A percentile compares a stretch with the other conserved stretches of the same genome.
Conservation (phyloP, 2,797 vertebrate species). For the Phaenicophaeus curvirostris region DNA sequence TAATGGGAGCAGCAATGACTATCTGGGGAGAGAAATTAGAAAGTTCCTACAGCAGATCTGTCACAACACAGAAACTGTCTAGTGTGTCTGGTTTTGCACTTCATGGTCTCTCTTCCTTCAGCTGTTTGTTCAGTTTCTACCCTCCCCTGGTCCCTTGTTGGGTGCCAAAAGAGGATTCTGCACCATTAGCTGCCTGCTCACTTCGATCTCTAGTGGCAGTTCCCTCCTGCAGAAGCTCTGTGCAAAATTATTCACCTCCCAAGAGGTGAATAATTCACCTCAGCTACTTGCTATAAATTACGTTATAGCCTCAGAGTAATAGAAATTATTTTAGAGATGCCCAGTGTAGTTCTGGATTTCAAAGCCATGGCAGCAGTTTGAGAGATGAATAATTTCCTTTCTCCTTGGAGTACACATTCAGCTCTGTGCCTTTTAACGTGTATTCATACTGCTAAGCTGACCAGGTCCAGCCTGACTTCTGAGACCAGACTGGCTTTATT, state of each 20-base stretch:
- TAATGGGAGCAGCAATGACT: not conserved
- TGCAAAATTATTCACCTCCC: not conserved
- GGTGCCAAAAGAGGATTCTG: not conserved
- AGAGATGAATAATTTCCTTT: not conserved
- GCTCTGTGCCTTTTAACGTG: not conserved
- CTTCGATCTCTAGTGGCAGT: not conserved
- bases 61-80: not conserved
- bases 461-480: not conserved
- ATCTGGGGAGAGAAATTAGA: not conserved
- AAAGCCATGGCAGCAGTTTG: not conserved
- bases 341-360: not conserved
- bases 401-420: not conserved
- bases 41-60: not conserved
- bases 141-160: not conserved
- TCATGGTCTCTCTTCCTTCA: not conserved
- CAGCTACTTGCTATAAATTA: not conserved
- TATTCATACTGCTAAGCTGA: not conserved
- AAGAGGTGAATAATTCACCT: not conserved
- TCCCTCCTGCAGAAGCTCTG: not conserved
- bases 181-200: fast-evolving
- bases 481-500: not conserved
- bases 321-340: not conserved
- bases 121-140: not conserved
- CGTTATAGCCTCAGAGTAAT: not conserved
- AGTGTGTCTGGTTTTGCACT: not conserved